These are phyloP conservation scores for Somateria mollissima DNA, from an alignment of 2,797 vertebrate species.

Conservation along the genomic window DNA sequence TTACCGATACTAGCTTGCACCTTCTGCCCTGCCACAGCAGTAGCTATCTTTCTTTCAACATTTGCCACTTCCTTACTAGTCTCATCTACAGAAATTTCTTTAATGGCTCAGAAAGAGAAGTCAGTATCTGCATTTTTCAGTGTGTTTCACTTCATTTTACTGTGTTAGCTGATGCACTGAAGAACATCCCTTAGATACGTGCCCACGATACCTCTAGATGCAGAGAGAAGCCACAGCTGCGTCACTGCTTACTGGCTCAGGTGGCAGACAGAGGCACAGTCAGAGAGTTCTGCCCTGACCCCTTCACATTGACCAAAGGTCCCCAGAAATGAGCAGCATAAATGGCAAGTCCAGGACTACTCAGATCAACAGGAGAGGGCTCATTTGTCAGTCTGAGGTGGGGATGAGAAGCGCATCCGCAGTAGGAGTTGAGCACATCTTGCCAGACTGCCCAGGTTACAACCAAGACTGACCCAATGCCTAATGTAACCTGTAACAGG, in stretches of 20 bases:
- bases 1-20: neutral
- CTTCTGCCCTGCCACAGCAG: neutral
- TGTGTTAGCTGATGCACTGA: neutral
- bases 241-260: neutral
- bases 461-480: too few relatives aligned
- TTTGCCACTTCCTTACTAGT: neutral
- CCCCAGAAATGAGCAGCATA: too few relatives aligned
- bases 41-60: neutral
- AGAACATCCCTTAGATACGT: neutral
- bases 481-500: neutral
- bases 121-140: neutral
- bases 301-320: neutral
- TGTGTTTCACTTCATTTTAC: neutral
- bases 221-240: neutral
- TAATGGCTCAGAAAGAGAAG: neutral
- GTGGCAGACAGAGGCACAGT: neutral
- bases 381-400: neutral
- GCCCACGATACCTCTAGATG: neutral
- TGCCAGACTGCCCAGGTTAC: too few relatives aligned
- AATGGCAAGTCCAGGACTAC: neutral
- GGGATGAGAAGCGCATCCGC: neutral
- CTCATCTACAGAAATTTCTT: neutral
- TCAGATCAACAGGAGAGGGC: neutral
- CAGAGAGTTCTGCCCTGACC: neutral
- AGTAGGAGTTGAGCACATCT: neutral